Evolutionary conservation across 2,113 vertebrate species (phyloP).

Genomic region (Acrocephalus arundinaceus): DNA sequence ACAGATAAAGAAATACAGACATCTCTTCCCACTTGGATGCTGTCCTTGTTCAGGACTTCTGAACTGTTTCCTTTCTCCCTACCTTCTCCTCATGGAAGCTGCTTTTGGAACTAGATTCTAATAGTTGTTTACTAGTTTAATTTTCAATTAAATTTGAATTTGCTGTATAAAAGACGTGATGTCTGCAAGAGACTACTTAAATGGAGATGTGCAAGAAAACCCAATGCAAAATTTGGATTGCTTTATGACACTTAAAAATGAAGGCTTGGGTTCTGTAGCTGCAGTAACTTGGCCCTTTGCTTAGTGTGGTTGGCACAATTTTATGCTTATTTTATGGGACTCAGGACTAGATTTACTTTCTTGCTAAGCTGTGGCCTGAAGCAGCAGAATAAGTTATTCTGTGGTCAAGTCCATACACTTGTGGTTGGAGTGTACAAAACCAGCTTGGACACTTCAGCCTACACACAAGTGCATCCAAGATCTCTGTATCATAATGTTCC

Average conservation of each 20-base stretch:
- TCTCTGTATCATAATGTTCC: neutral
- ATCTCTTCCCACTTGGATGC: neutral
- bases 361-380: neutral
- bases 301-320: neutral
- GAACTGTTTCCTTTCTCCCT: neutral
- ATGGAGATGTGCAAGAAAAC: neutral
- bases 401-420: neutral
- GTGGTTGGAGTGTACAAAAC: neutral
- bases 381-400: neutral
- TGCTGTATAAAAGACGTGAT: neutral
- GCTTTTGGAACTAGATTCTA: neutral
- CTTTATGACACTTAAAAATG: neutral
- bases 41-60: neutral
- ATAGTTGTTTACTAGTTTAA: neutral
- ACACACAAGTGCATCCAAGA: neutral
- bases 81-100: neutral
- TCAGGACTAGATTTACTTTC: neutral
- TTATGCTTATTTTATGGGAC: neutral
- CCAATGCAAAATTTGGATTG: neutral
- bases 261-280: neutral
- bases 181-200: neutral
- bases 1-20: neutral
- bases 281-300: neutral
- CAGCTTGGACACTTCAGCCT: neutral
- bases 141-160: neutral